Evolutionary conservation across 1,140 invertebrate species (phyloP), one percentile per base, ranked within the genome.

Genomic region (Popillia japonica): DNA sequence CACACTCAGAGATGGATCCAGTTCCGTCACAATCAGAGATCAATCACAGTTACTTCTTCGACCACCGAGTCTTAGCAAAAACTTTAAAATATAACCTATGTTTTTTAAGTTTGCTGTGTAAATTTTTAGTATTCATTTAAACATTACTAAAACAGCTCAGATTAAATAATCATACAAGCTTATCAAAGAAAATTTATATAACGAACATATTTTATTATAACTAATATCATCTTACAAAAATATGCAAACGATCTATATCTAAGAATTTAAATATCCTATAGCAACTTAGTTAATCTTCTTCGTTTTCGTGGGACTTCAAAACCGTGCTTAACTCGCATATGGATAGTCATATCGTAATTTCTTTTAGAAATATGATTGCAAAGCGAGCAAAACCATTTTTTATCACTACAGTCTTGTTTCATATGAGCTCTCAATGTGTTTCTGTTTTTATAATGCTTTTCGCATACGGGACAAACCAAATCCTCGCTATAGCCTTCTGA

Each of bases 351-450:
- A 40, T 77, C 55, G 11, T 79, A 72, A 44, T 80, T 80, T 10
- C 76, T 34, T 44, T 80, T 79, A 64, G 72, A 80, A 17, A 72
- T 48, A 20, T 73, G 75, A 34, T 48, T 55, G 55, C 80, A 81
- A 10, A 59, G 76, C 0, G 40, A 11, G 72, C 80, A 81, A 73
- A 78, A 81, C 44, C 76, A 42, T 42, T 74, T 68, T 10, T 48
- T 68, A 61, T 78, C 79, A 40, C 79, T 77, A 75, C 80, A 81
- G 40, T 81, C 80, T 72, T 78, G 79, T 40, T 76, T 77, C n/a
- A 78, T 17, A 48, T 81, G 80, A 3, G 77, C 75, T 40, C 79
- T 76, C 40, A 81, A 75, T 9, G 76, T 79, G 7, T 78, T 78
- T 9, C n/a, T 44, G 40, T 79, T 79, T 42, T 81, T 81, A 75